Evolutionary conservation across 2,888 invertebrate species (phyloP).

Genomic region (Conomelus anceps): DNA sequence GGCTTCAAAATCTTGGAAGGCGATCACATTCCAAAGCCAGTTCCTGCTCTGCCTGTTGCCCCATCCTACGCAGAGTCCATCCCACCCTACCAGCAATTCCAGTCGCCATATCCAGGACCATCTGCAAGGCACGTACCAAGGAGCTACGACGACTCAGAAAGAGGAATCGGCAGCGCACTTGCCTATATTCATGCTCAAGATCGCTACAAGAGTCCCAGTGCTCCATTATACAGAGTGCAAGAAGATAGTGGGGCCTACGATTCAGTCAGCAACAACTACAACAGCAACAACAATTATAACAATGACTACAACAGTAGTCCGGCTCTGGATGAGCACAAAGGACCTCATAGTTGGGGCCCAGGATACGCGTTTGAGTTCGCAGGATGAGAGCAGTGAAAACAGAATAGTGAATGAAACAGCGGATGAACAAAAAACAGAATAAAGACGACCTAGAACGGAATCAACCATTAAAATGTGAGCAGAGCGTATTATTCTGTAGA

Average conservation of each 20-base stretch:
- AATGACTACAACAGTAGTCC: constrained; percentile 36
- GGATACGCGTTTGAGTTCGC: constrained; percentile 58
- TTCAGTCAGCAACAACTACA: constrained; percentile 40
- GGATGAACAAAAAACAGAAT: neutral
- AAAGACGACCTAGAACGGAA: too few relatives aligned
- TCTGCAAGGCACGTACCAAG: neutral
- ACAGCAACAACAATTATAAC: neutral
- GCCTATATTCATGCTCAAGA: neutral
- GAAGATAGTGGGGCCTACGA: constrained; percentile 41
- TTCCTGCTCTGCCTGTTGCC: constrained; percentile 24
- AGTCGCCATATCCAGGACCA: neutral
- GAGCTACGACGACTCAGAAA: constrained; percentile 19
- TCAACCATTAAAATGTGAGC: too few relatives aligned
- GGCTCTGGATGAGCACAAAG: constrained; percentile 40
- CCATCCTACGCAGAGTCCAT: constrained; percentile 7
- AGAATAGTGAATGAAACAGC: neutral
- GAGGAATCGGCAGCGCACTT: constrained; percentile 13
- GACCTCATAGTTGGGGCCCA: constrained; percentile 53
- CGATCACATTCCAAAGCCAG: constrained; percentile 43
- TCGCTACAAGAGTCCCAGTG: constrained; percentile 33
- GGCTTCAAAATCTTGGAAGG: constrained; percentile 47
- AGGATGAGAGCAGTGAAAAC: constrained; percentile 42
- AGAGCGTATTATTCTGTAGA: too few relatives aligned
- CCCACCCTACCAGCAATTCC: constrained; percentile 29
- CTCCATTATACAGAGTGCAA: constrained; percentile 32